Evolutionary conservation across 1,140 invertebrate species (phyloP), one percentile per base, ranked within the genome.

Genomic region (Meteorus sp.): DNA sequence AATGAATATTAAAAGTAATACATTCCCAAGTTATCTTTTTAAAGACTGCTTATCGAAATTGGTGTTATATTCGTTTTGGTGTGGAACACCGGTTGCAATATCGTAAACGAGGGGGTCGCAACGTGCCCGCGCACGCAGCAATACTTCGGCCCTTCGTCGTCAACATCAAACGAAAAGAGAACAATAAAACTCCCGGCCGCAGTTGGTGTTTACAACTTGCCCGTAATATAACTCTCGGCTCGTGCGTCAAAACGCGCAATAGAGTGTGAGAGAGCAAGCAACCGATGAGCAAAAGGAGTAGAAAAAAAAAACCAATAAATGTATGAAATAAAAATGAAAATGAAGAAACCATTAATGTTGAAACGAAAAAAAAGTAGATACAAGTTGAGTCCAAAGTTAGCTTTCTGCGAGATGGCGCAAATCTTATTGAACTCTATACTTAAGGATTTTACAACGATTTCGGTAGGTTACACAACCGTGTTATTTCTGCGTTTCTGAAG

Each of bases 381-480:
- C 13, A 5, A 5, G 13, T 9, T 5, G n/a, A n/a, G 35, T 39
- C 13, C 17, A 39, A 48, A 8, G 22, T 25, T 48, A 13, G 20
- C 23, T 48, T 4, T n/a, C 3, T 39, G 35, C 3, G 11, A 48
- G 45, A 23, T 35, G 58, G 47, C n/a, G n/a, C 23, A 22, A 31
- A 2, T 56, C 35, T 63, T 64, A 60, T 69, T 68, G 67, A 68
- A 69, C 63, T 61, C 64, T 62, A 67, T 65, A 68, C 61, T 74
- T 70, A 74, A 72, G 53, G 58, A 64, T 70, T 75, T 75, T 68
- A 66, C 67, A 64, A 71, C 68, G 65, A 68, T 69, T 73, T 76
- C 19, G 41, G 73, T 60, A 68, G 63, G 43, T 62, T n/a, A 60
- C 62, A 54, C 58, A 27, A 69, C 53, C 65, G 55, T 71, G 64